Percentiles rank a stretch among this genome's conserved stretches.
Conservation (phyloP, 1,140 invertebrate genomes). For the Ips typographus region DNA sequence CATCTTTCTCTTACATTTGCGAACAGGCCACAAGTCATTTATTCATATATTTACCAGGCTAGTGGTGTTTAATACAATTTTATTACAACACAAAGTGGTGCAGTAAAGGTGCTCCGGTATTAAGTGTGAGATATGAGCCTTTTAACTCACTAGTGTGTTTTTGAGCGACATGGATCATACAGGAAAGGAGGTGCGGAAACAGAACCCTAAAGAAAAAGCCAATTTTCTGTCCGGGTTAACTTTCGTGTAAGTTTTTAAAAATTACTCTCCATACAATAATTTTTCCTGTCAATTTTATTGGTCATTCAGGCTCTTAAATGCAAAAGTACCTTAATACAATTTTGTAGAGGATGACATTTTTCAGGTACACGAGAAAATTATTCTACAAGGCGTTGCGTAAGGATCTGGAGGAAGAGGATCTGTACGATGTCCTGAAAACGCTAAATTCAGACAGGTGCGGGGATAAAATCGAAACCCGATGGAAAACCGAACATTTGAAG, state of each 20-base stretch:
- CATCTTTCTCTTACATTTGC: no score
- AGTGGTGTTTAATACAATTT: no score
- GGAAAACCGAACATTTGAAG: conserved; percentile 39
- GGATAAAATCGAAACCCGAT: conserved; percentile 41
- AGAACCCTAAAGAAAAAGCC: conserved; percentile 40
- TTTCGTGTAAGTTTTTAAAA: conserved; percentile 37
- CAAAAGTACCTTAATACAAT: neutral
- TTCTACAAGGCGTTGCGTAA: conserved; percentile 40
- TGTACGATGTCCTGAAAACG: conserved; percentile 42
- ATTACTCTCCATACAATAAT: neutral
- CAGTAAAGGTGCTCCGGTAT: no score
- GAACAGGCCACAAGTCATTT: no score
- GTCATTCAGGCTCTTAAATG: neutral
- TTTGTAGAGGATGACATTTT: conserved; percentile 2
- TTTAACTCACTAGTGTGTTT: no score
- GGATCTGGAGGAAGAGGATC: conserved; percentile 42
- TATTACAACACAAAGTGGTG: no score
- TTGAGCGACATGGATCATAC: conserved; percentile 49
- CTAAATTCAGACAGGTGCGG: conserved; percentile 40
- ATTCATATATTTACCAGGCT: no score
- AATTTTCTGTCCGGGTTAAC: conserved; percentile 37
- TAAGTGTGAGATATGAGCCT: no score
- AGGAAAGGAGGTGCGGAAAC: conserved; percentile 27
- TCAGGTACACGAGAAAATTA: conserved; percentile 41
- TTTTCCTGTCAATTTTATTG: neutral